A percentile compares a stretch with the other conserved stretches of the same genome.
These are phyloP conservation scores for Odontomyia ornata DNA, from an alignment of 2,888 invertebrate genomes.

Conservation along the genomic window DNA sequence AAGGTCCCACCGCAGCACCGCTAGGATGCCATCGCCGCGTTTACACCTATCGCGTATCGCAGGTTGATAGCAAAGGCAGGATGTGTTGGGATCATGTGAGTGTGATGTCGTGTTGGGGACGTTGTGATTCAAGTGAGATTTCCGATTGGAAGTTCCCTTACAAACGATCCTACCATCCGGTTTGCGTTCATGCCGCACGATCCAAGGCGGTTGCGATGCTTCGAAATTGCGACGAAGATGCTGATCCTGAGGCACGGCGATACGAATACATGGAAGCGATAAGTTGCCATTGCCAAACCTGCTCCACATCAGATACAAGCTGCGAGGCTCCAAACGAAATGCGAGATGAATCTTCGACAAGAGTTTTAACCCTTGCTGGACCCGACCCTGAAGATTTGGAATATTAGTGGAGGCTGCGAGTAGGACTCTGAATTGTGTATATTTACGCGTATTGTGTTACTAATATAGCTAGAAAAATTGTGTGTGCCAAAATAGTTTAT, in stretches of 20 bases:
- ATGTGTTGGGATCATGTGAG: slow-evolving; percentile 80
- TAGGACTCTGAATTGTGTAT: not conserved
- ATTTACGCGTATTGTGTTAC: not conserved
- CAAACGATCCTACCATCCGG: slow-evolving; percentile 85
- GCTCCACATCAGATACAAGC: slow-evolving; percentile 74
- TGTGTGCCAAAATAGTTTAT: slow-evolving; percentile 32
- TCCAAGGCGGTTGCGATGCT: slow-evolving; percentile 73
- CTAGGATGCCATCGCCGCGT: slow-evolving; percentile 74
- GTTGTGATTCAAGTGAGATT: slow-evolving; percentile 86
- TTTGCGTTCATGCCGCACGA: slow-evolving; percentile 81
- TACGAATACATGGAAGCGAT: slow-evolving; percentile 83
- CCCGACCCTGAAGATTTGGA: slow-evolving; percentile 59
- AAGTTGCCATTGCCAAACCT: slow-evolving; percentile 78
- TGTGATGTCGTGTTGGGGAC: slow-evolving; percentile 82
- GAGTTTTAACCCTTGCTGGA: slow-evolving; percentile 59
- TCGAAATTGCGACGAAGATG: slow-evolving; percentile 79
- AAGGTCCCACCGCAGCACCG: slow-evolving; percentile 63
- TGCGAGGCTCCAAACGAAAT: slow-evolving; percentile 71
- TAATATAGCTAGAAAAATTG: not conserved
- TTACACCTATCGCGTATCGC: slow-evolving; percentile 74
- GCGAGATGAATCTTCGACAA: slow-evolving; percentile 57
- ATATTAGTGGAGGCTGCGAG: slow-evolving; percentile 51
- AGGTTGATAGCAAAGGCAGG: slow-evolving; percentile 65
- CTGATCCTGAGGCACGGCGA: slow-evolving; percentile 72
- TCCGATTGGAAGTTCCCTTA: slow-evolving; percentile 90